A percentile compares a stretch with the other conserved stretches of the same genome.
Conservation (phyloP, 1,140 invertebrate genomes). For the Scaptomyza hsui region DNA sequence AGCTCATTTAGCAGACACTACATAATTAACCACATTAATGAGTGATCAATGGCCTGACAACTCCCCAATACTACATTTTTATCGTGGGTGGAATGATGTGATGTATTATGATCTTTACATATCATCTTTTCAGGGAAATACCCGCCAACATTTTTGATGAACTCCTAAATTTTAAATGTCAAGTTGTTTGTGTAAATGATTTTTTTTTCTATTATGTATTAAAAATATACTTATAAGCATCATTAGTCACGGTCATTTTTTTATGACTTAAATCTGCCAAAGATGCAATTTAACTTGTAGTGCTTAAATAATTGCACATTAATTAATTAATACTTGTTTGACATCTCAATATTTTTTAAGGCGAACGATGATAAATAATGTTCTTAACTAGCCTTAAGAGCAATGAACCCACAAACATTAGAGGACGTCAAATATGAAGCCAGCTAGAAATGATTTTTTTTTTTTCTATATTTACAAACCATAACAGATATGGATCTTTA, state of each 20-base stretch:
- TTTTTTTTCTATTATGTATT: no score
- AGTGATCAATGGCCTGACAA: constrained; percentile 20
- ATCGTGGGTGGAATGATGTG: constrained; percentile 17
- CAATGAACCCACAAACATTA: no score
- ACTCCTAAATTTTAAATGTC: neutral
- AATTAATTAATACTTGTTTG: constrained; percentile 3
- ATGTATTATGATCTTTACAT: constrained; percentile 3
- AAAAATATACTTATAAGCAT: no score
- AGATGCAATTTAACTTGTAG: no score
- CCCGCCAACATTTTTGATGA: neutral
- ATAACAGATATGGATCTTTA: no score
- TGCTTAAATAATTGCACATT: no score
- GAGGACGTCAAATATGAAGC: no score
- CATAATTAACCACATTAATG: constrained; percentile 30
- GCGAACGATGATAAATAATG: neutral
- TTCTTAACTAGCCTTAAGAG: no score
- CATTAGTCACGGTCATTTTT: no score
- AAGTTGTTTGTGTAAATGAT: neutral
- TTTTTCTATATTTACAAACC: no score
- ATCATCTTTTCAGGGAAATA: neutral
- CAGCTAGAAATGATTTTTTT: no score
- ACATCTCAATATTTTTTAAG: neutral
- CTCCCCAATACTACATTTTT: neutral
- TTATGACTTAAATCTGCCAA: neutral
- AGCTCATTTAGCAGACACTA: neutral